Evolutionary conservation across 2,888 invertebrate species (phyloP).

Genomic region (Dolomedes plantarius): DNA sequence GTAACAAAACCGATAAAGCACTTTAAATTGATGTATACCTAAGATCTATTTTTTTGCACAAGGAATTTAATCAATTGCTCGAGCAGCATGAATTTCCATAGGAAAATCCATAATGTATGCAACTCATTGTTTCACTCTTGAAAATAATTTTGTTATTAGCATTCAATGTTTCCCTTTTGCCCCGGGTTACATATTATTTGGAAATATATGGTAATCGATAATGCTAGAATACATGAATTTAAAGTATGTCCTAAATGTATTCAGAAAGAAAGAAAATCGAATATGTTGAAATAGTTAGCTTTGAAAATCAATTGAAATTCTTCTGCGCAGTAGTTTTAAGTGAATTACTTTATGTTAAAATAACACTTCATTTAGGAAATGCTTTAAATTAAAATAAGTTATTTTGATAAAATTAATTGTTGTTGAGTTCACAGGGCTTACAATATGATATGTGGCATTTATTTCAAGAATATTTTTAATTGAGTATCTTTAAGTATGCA

Average conservation of each 20-base stretch:
- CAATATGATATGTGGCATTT: too few relatives aligned
- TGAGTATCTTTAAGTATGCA: too few relatives aligned
- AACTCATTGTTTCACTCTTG: background rate
- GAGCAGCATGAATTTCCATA: background rate
- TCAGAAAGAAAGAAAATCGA: background rate
- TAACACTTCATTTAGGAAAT: too few relatives aligned
- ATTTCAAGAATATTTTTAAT: too few relatives aligned
- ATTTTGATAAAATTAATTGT: too few relatives aligned
- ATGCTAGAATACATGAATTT: background rate
- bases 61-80: background rate
- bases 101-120: background rate
- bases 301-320: background rate
- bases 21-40: background rate
- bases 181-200: background rate
- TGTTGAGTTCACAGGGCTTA: too few relatives aligned
- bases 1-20: background rate
- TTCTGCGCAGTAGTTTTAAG: background rate
- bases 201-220: background rate
- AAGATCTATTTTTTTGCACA: background rate
- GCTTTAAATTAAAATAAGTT: too few relatives aligned
- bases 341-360: too few relatives aligned
- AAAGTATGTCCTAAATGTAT: background rate
- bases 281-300: background rate
- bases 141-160: slow-evolving; percentile 4
- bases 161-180: background rate